Conservation (phyloP, 2,797 vertebrate genomes). For the Miopithecus talapoin region DNA sequence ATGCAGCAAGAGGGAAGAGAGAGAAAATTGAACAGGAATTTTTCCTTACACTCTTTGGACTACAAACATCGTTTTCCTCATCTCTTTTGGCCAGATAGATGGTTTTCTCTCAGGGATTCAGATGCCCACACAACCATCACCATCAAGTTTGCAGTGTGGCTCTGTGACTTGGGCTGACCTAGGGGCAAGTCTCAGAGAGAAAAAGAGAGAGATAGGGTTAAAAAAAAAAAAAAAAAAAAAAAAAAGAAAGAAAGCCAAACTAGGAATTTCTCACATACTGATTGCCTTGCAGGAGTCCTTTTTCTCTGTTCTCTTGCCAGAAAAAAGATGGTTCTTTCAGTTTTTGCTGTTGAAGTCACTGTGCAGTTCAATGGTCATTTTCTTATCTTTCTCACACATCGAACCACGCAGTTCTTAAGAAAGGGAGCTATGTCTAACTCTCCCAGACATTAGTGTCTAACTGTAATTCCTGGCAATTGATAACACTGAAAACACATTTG, state of each 20-base stretch:
- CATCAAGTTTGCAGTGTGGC: neutral
- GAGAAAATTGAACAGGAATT: neutral
- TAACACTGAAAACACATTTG: neutral
- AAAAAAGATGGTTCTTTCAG: neutral
- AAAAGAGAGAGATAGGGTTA: neutral
- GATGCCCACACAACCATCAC: neutral
- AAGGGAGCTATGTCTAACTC: neutral
- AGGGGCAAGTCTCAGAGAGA: neutral
- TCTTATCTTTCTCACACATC: neutral
- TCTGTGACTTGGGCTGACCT: neutral
- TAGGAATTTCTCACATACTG: neutral
- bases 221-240: no score
- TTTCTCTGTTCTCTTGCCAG: neutral
- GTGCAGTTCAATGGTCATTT: neutral
- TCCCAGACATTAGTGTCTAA: neutral
- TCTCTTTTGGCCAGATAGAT: neutral
- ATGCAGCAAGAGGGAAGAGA: neutral
- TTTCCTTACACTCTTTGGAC: neutral
- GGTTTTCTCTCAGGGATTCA: neutral
- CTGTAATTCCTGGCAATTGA: neutral
- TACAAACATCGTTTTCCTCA: neutral
- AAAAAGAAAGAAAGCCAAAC: neutral
- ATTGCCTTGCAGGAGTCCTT: neutral
- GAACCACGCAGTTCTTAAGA: neutral
- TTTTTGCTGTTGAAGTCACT: neutral